Conservation (phyloP, 2,797 vertebrate species). For the Acanthurus tractus region DNA sequence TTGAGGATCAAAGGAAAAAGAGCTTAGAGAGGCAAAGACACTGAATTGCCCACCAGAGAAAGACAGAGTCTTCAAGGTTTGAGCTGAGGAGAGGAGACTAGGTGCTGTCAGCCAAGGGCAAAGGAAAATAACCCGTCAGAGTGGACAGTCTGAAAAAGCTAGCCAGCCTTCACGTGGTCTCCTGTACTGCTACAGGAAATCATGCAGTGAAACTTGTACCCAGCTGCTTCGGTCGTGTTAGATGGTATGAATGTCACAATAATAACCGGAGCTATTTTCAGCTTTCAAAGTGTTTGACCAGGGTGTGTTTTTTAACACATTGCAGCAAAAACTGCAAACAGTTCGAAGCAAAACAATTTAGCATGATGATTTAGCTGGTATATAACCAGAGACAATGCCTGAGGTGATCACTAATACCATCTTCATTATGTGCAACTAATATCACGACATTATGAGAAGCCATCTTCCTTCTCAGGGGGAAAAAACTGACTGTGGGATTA, state of each 20-base stretch:
- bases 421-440: conserved; percentile 37
- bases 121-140: conserved; percentile 43
- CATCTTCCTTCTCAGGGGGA: conserved; percentile 22
- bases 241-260: not conserved
- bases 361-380: conserved; percentile 28
- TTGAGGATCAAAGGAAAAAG: conserved; percentile 55
- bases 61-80: conserved; percentile 51
- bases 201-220: not conserved
- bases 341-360: conserved; percentile 17
- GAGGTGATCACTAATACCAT: conserved; percentile 26
- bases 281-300: conserved; percentile 8
- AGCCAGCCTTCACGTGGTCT: conserved; percentile 1
- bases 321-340: conserved; percentile 15
- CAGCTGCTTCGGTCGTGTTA: not conserved
- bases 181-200: not conserved
- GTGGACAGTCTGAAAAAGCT: conserved; percentile 3
- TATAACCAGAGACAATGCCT: conserved; percentile 34
- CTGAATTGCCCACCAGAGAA: conserved; percentile 54
- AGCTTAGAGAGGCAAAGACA: conserved; percentile 67
- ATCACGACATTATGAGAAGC: conserved; percentile 19
- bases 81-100: conserved; percentile 19
- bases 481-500: conserved; percentile 2
- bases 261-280: not conserved
- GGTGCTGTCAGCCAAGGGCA: conserved; percentile 22
- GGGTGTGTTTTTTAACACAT: conserved; percentile 28